Evolutionary conservation across 2,888 invertebrate species (phyloP).

Genomic region (Abscondita cerata): DNA sequence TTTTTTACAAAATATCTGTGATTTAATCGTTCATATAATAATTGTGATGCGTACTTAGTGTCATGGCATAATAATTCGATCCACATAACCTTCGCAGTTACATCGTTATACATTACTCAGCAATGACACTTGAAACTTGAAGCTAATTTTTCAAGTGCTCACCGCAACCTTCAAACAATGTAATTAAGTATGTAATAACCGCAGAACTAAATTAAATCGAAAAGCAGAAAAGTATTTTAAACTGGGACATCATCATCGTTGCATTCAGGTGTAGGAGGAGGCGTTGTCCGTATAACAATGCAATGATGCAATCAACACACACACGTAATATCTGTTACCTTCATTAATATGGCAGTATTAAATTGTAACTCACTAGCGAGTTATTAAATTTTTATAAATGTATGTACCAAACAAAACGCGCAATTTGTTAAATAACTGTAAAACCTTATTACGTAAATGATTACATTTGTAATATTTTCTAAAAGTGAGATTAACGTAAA

Average conservation of each 20-base stretch:
- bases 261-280: slow-evolving; percentile 27
- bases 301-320: slow-evolving; percentile 35
- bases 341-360: slow-evolving; percentile 21
- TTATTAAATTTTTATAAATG: background rate
- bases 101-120: slow-evolving; percentile 14
- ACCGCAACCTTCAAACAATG: slow-evolving; percentile 19
- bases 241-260: slow-evolving; percentile 31
- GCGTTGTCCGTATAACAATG: slow-evolving; percentile 36
- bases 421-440: too few relatives aligned
- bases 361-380: slow-evolving; percentile 8
- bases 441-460: background rate
- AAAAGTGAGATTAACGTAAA: slow-evolving; percentile 1
- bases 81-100: slow-evolving; percentile 14
- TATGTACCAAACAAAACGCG: background rate
- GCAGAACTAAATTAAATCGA: background rate
- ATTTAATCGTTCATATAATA: too few relatives aligned
- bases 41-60: slow-evolving; percentile 7
- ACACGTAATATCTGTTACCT: slow-evolving; percentile 20
- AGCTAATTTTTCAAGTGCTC: slow-evolving; percentile 10
- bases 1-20: too few relatives aligned
- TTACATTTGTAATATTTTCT: background rate
- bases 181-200: slow-evolving; percentile 10
- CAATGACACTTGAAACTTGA: slow-evolving; percentile 13
- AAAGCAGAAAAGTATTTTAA: slow-evolving; percentile 17
- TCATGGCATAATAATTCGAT: slow-evolving; percentile 10